A percentile compares a stretch with the other conserved stretches of the same genome.
phyloP scores from a whole-genome alignment of 2,113 vertebrate species.

The Monopterus albus region DNA sequence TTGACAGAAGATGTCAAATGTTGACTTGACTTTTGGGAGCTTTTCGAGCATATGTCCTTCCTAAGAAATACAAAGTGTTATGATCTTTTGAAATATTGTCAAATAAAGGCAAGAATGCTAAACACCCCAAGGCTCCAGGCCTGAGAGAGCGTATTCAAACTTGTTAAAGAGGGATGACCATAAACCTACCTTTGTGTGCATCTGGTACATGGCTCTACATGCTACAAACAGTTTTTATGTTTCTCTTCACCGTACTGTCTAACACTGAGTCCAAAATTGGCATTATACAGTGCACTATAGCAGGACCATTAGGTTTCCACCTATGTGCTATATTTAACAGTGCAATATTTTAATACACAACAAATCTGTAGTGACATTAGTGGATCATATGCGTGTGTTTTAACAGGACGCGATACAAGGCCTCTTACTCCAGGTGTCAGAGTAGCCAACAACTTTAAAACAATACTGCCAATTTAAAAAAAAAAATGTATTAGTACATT shows the following conservation, averaged over 20 bases:
- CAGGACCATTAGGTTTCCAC: not conserved
- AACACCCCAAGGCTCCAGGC: slow-evolving; percentile 37
- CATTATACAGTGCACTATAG: not conserved
- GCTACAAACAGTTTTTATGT: slow-evolving; percentile 14
- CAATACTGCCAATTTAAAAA: not conserved
- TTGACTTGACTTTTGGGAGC: slow-evolving; percentile 30
- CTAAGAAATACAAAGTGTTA: slow-evolving; percentile 28
- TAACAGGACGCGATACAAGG: not conserved
- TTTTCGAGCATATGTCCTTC: slow-evolving; percentile 34
- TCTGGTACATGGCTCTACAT: slow-evolving; percentile 10
- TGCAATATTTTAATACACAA: not conserved
- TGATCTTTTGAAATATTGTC: slow-evolving; percentile 32
- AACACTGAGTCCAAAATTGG: not conserved
- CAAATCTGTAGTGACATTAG: not conserved
- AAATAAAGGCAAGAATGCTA: slow-evolving; percentile 25
- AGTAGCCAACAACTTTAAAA: not conserved
- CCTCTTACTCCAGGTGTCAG: not conserved
- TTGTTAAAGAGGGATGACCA: not conserved
- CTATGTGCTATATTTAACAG: not conserved
- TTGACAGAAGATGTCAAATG: slow-evolving; percentile 43
- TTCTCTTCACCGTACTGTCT: not conserved
- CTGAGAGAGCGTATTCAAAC: slow-evolving; percentile 37
- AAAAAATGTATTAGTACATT: not conserved
- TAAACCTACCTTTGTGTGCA: slow-evolving; percentile 47
- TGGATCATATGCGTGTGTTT: not conserved